These are phyloP conservation scores for Scortum barcoo DNA, from an alignment of 2,113 vertebrate species.

Conservation along the genomic window DNA sequence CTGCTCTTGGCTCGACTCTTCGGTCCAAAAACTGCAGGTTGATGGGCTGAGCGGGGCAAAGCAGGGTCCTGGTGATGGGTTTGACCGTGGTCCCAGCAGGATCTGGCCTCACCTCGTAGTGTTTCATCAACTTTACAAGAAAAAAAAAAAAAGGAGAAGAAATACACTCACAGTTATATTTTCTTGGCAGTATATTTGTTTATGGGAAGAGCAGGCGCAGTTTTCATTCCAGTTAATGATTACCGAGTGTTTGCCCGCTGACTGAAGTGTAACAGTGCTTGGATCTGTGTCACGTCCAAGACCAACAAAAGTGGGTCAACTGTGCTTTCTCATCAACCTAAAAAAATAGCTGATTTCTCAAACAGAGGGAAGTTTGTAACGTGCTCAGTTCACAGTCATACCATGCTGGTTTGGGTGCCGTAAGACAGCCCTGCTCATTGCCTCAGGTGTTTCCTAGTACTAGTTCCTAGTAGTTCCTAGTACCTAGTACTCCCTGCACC, in stretches of 20 bases:
- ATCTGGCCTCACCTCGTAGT: conserved; percentile 81
- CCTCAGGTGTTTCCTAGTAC: too few species aligned
- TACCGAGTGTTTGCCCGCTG: neutral
- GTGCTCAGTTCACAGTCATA: neutral
- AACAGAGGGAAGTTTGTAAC: neutral
- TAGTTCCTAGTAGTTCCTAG: too few species aligned
- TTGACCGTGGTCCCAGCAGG: conserved; percentile 75
- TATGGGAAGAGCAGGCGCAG: neutral
- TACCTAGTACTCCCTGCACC: too few species aligned
- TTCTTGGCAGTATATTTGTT: neutral
- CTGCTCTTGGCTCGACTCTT: neutral
- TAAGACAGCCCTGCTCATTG: too few species aligned
- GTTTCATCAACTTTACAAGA: conserved; percentile 80
- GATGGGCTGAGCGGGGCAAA: conserved; percentile 80
- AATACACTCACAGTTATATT: neutral
- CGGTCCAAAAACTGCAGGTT: conserved; percentile 84
- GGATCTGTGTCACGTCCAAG: neutral
- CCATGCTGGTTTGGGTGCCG: neutral
- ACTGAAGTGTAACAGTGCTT: neutral
- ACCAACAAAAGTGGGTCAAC: neutral
- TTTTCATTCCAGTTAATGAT: neutral
- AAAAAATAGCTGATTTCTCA: conserved; percentile 9
- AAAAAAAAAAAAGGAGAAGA: neutral
- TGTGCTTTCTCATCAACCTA: neutral
- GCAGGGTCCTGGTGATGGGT: conserved; percentile 82